phyloP scores from a whole-genome alignment of 2,888 invertebrate genomes.

The Electrophaes corylata region DNA sequence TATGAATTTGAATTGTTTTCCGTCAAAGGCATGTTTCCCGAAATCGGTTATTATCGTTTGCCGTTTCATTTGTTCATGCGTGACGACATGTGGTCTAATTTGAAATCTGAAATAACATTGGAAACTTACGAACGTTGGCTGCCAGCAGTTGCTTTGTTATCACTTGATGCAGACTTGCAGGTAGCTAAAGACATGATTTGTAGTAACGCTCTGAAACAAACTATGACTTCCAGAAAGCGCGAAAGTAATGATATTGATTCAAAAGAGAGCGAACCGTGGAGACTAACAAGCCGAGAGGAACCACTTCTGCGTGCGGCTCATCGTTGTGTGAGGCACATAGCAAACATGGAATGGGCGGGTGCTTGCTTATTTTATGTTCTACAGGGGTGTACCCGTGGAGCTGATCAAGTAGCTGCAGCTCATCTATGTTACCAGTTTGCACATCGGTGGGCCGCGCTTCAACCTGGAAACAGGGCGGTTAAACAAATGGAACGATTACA shows the following conservation, averaged over 20 bases:
- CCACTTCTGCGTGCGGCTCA: slow-evolving; percentile 76
- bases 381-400: slow-evolving; percentile 79
- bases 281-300: slow-evolving; percentile 70
- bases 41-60: slow-evolving; percentile 76
- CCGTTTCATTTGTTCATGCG: slow-evolving; percentile 79
- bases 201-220: slow-evolving; percentile 81
- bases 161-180: slow-evolving; percentile 72
- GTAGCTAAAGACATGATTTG: slow-evolving; percentile 81
- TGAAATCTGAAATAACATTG: slow-evolving; percentile 79
- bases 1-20: slow-evolving; percentile 80
- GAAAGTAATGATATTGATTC: slow-evolving; percentile 50
- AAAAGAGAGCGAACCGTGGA: slow-evolving; percentile 72
- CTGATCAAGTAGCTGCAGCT: slow-evolving; percentile 81
- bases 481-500: slow-evolving; percentile 79
- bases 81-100: slow-evolving; percentile 79
- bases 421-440: slow-evolving; percentile 80
- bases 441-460: slow-evolving; percentile 77
- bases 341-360: slow-evolving; percentile 83
- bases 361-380: slow-evolving; percentile 80
- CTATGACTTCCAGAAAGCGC: slow-evolving; percentile 75
- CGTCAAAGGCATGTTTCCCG: slow-evolving; percentile 78
- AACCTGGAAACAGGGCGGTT: slow-evolving; percentile 77
- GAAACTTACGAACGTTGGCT: slow-evolving; percentile 80
- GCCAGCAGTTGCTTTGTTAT: slow-evolving; percentile 68
- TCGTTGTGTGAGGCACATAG: slow-evolving; percentile 75